Evolutionary conservation across 2,797 vertebrate genomes (phyloP).

Genomic region (Arvicola amphibius): DNA sequence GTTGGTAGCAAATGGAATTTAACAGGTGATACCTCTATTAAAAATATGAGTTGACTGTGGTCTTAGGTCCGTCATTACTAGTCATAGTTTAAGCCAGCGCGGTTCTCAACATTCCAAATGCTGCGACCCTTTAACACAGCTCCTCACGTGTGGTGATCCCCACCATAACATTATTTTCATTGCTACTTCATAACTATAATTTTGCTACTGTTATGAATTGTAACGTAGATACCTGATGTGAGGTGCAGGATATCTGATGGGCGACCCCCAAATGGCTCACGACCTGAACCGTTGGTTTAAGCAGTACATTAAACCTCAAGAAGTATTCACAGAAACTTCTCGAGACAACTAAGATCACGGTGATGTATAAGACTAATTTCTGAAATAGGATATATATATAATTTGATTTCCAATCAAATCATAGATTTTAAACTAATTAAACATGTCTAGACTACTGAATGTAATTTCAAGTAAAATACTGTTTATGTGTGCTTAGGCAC

Average conservation of each 20-base stretch:
- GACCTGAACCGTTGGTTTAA: not conserved
- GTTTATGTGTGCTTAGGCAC: conserved; percentile 27
- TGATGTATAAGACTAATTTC: not conserved
- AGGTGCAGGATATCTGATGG: not conserved
- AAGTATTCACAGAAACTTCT: conserved; percentile 44
- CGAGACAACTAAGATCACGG: conserved; percentile 30
- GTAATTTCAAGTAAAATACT: conserved; percentile 39
- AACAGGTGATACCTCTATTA: not conserved
- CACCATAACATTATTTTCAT: not conserved
- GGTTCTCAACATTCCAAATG: not conserved
- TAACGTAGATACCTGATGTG: not conserved
- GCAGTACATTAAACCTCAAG: not conserved
- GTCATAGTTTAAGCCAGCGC: not conserved
- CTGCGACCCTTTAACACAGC: not conserved
- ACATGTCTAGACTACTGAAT: not conserved
- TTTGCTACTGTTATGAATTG: not conserved
- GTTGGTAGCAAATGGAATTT: not conserved
- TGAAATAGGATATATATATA: conserved; percentile 15
- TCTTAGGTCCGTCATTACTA: not conserved
- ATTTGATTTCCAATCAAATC: conserved; percentile 31
- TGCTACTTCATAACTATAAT: not conserved
- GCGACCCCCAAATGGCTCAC: not conserved
- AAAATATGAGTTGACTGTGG: not conserved
- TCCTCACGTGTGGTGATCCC: not conserved
- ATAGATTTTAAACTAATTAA: conserved; percentile 47